These are phyloP conservation scores for Podabrus alpinus DNA, from an alignment of 2,888 invertebrate genomes.

Conservation along the genomic window DNA sequence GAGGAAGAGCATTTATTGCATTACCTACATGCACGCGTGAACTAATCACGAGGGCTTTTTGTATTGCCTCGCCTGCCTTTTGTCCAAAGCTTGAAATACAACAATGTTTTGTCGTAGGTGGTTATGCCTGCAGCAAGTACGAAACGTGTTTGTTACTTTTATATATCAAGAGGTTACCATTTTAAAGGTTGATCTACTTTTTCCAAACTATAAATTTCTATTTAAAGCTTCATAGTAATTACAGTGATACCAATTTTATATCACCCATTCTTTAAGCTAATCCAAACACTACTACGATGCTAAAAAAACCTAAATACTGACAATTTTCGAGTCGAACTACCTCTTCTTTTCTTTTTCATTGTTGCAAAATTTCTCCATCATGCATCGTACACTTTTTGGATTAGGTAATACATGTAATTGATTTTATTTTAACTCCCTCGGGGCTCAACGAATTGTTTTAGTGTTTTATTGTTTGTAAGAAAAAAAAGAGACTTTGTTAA, in stretches of 20 bases:
- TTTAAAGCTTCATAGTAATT: neutral
- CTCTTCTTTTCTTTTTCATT: neutral
- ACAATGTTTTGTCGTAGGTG: conserved; percentile 50
- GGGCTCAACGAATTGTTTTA: conserved; percentile 35
- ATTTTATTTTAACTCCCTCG: conserved; percentile 34
- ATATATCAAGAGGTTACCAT: neutral
- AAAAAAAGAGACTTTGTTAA: conserved; percentile 23
- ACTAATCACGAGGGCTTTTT: conserved; percentile 51
- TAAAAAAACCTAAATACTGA: neutral
- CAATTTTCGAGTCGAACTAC: neutral
- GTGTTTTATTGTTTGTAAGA: conserved; percentile 36
- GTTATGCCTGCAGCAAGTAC: conserved; percentile 37
- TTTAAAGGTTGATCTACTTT: conserved; percentile 4
- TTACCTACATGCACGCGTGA: conserved; percentile 50
- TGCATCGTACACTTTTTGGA: conserved; percentile 28
- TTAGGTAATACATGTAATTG: conserved; percentile 36
- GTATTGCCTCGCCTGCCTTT: conserved; percentile 47
- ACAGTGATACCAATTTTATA: neutral
- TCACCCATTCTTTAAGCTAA: neutral
- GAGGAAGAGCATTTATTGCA: conserved; percentile 40
- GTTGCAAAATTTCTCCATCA: conserved; percentile 15
- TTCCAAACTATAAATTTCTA: neutral
- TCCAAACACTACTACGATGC: neutral
- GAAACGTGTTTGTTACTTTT: conserved; percentile 14
- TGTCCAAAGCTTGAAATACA: conserved; percentile 42